Percentiles rank a stretch among this genome's conserved stretches.
Conservation (phyloP, 2,888 invertebrate genomes). For the Nomada hirtipes region DNA sequence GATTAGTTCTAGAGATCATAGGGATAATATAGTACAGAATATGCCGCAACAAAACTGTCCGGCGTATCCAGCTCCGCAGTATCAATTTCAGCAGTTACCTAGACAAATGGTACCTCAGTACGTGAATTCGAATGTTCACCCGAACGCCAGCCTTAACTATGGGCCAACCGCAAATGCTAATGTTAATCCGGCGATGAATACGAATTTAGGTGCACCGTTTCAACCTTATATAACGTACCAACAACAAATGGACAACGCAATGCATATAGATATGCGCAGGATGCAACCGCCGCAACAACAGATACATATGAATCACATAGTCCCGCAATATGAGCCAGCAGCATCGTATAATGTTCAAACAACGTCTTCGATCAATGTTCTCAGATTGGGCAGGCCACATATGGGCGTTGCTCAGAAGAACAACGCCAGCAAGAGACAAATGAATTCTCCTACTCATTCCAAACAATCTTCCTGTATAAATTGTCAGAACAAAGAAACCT, state of each 20-base stretch:
- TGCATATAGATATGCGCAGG: constrained; percentile 70
- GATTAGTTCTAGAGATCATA: constrained; percentile 71
- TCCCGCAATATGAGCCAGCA: constrained; percentile 65
- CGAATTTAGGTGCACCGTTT: constrained; percentile 64
- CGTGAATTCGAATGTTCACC: constrained; percentile 74
- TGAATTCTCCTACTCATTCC: constrained; percentile 72
- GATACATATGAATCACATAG: constrained; percentile 65
- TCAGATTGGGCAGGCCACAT: constrained; percentile 68
- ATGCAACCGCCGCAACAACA: constrained; percentile 70
- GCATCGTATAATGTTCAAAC: constrained; percentile 54
- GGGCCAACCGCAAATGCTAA: constrained; percentile 51
- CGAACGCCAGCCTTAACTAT: constrained; percentile 60
- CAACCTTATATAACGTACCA: constrained; percentile 66
- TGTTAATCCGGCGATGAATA: constrained; percentile 64
- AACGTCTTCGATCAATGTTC: constrained; percentile 57
- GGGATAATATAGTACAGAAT: constrained; percentile 68
- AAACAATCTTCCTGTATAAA: constrained; percentile 60
- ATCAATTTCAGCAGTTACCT: constrained; percentile 75
- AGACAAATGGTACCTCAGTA: constrained; percentile 77
- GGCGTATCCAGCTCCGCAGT: constrained; percentile 72
- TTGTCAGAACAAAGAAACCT: constrained; percentile 64
- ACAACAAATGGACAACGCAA: constrained; percentile 69
- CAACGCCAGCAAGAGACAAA: constrained; percentile 69
- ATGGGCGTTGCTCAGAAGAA: constrained; percentile 73
- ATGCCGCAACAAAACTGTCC: constrained; percentile 75